Conservation (phyloP, 2,797 vertebrate genomes). For the Buceros bicornis region DNA sequence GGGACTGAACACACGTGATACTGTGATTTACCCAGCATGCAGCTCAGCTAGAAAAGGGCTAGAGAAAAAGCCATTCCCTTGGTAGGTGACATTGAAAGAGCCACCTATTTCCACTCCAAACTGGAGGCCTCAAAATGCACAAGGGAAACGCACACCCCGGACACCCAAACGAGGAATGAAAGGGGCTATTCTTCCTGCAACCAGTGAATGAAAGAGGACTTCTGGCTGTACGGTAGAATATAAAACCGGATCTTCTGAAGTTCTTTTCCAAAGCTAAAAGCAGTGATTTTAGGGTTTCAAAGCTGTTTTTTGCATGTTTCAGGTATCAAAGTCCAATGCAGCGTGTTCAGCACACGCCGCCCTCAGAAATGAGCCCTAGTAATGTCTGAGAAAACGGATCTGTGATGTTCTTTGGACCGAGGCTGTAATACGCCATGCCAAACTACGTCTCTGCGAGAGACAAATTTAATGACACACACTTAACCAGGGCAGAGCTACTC, state of each 20-base stretch:
- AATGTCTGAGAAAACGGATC: neutral
- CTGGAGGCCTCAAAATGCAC: neutral
- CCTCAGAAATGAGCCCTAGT: constrained; percentile 28
- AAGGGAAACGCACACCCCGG: neutral
- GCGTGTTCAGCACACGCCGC: neutral
- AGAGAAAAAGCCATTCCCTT: neutral
- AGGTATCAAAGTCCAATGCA: neutral
- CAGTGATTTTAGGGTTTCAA: neutral
- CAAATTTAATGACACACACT: neutral
- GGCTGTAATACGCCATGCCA: neutral
- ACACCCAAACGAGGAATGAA: neutral
- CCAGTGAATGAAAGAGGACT: neutral
- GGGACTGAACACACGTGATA: neutral
- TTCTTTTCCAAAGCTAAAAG: neutral
- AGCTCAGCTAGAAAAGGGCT: neutral
- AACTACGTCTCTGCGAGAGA: neutral
- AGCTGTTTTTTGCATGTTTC: neutral
- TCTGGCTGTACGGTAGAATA: neutral
- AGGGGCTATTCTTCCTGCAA: neutral
- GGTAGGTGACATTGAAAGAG: neutral
- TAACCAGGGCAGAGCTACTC: neutral
- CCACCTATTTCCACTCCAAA: neutral
- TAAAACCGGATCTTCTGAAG: neutral
- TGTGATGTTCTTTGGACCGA: neutral
- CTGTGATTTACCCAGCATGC: neutral